Base-by-base conservation (phyloP, 64 coral and sea anemone genomes). In the Astreopora myriophthalma region DNA sequence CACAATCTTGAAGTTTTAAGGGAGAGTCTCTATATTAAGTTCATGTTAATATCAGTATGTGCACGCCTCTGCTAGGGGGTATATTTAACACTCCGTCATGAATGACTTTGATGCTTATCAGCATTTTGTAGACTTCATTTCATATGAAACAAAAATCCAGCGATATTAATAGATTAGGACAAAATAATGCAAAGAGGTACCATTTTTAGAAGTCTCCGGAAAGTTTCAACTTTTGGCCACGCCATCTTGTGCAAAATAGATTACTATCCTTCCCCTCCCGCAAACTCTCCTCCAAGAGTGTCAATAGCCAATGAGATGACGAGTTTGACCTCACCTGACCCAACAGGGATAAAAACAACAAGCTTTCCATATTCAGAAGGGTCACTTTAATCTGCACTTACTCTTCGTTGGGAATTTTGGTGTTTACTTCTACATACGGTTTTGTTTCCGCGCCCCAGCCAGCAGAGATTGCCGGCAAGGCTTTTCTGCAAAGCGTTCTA, bases 381-480 rank as follows among this genome's bases (percentile, higher is more conserved):
- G 33, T 37, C 70, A 1, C 17, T 12, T 20, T 2, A 33, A 3
- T 22, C 3, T 24, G 30, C 55, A 22, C 1, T 10, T 22, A 17
- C 33, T n/a, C 6, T 61, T 37, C 20, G 30, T 83, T 36, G 8
- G 33, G 9, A n/a, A 0, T 26, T 34, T 25, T 9, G 19, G 57
- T 36, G 19, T 65, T 64, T 36, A 29, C 17, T 19, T 32, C 34
- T 73, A 19, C 14, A 31, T 37, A 33, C 22, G 60, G 57, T 64
- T 83, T 83, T 8, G 52, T 38, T 36, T 83, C 3, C 79, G 49
- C 19, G 55, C 33, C 79, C 30, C 32, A 34, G 79, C 79, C 31
- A 37, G 79, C 79, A 83, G 79, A 64, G 79, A 83, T 83, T 64
- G 79, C 79, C 79, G 58, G 79, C 79, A 83, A 83, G 79, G 79